Evolutionary conservation across 2,888 invertebrate species (phyloP).

Genomic region (Ethmia dodecea): DNA sequence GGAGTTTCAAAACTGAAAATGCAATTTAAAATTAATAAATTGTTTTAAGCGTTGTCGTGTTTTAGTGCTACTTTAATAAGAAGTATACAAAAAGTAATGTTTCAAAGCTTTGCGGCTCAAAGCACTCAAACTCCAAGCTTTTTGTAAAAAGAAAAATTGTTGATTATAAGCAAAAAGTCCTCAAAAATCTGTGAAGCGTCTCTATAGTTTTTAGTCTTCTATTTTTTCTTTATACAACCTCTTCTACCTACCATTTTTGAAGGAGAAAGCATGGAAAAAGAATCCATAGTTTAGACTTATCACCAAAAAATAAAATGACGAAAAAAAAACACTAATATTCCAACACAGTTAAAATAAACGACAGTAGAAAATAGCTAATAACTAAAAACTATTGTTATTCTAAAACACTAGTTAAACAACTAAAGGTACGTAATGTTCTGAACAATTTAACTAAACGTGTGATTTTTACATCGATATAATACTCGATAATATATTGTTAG

Average conservation of each 20-base stretch:
- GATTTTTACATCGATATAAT: no score
- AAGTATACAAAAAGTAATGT: slow-evolving; percentile 7
- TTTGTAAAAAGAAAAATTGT: slow-evolving; percentile 16
- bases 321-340: slow-evolving; percentile 30
- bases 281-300: slow-evolving; percentile 64
- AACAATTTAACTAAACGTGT: no score
- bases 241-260: slow-evolving; percentile 76
- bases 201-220: slow-evolving; percentile 32
- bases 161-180: slow-evolving; percentile 15
- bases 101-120: slow-evolving; percentile 13
- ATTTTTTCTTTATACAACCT: slow-evolving; percentile 71
- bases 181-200: slow-evolving; percentile 26
- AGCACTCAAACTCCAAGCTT: slow-evolving; percentile 22
- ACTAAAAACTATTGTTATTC: no score
- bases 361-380: slow-evolving; percentile 18
- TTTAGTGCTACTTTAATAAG: slow-evolving; percentile 4
- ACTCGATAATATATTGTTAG: no score
- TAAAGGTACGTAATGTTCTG: no score
- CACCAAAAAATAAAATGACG: slow-evolving; percentile 27
- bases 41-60: background rate
- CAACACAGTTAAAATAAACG: slow-evolving; percentile 26
- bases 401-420: no score
- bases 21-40: slow-evolving; percentile 1
- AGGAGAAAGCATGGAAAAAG: slow-evolving; percentile 76
- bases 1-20: slow-evolving; percentile 10